Percentiles rank a stretch among this genome's conserved stretches.
Evolutionary conservation across 1,140 invertebrate species (phyloP).

Genomic region (Aphis craccivora): DNA sequence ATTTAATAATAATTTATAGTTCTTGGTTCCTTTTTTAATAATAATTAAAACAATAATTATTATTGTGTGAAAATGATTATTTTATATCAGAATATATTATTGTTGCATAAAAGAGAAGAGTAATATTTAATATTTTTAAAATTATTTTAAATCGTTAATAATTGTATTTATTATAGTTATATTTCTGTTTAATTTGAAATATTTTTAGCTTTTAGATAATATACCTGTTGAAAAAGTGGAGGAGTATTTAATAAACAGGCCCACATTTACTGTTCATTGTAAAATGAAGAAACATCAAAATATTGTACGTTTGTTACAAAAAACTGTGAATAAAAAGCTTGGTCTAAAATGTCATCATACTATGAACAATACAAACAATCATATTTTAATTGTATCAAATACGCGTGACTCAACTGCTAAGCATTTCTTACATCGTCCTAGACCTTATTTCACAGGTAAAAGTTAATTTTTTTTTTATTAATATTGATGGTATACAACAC

Average conservation of each 20-base stretch:
- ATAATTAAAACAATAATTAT: too few species aligned
- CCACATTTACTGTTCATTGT: not conserved
- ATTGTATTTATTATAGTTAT: not conserved
- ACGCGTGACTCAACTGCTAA: not conserved
- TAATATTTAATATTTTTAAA: not conserved
- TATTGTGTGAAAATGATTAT: too few species aligned
- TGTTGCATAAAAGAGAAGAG: not conserved
- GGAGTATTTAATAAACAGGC: slow-evolving; percentile 23
- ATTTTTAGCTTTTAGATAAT: slow-evolving; percentile 49
- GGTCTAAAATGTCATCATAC: not conserved
- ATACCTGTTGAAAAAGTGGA: slow-evolving; percentile 32
- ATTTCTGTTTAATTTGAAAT: not conserved
- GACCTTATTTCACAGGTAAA: slow-evolving; percentile 41
- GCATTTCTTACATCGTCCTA: slow-evolving; percentile 30
- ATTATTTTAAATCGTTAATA: not conserved
- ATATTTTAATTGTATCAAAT: slow-evolving; percentile 46
- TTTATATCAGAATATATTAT: not conserved
- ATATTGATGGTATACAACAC: not conserved
- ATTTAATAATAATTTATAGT: too few species aligned
- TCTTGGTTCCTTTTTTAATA: too few species aligned
- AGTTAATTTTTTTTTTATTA: not conserved
- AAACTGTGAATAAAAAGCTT: slow-evolving; percentile 41
- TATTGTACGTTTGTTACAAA: slow-evolving; percentile 23
- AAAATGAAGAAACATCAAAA: slow-evolving; percentile 49
- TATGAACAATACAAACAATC: not conserved